Base-by-base conservation (phyloP, 1,140 invertebrate genomes). In the Coptotermes formosanus region DNA sequence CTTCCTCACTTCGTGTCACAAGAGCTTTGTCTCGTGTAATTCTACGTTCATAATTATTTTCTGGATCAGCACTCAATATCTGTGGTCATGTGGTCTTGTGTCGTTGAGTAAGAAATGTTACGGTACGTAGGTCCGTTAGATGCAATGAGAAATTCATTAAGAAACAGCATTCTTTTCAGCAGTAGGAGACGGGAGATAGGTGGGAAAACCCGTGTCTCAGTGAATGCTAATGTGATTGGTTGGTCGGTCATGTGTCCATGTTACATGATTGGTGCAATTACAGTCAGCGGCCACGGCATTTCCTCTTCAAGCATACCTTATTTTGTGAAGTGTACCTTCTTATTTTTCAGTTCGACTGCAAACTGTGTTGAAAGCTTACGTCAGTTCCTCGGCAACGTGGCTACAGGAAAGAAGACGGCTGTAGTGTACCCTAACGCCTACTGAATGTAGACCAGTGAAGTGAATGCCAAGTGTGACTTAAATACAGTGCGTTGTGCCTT, bases 221-320 rank as follows among this genome's bases (percentile, higher is more conserved):
- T 75, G 64, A 75, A 75, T 75, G 52, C 7, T 14, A n/a, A 75
- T 64, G 59, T 14, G 64, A 75, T 30, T 75, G 64, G n/a, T 30
- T 75, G 64, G 21, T 64, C 59, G 7, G 59, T 64, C 59, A 64
- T 23, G 59, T 64, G 59, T 16, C 45, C 59, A 23, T 64, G 59
- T 64, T 64, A 12, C 59, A 25, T 75, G 64, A 75, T 75, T 75
- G 64, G 64, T 30, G 64, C 64, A 75, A 75, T 75, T 75, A 75
- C 25, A 75, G n/a, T n/a, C 9, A 9, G n/a, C 64, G 25, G 19
- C 64, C 25, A 25, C 64, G 6, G 64, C 25, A 30, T 75, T 75
- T 75, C 64, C 64, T 75, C 64, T 75, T 75, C 25, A 75, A 11
- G n/a, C 1, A n/a, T 75, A 23, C 11, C 25, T 30, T 12, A 30